These are phyloP conservation scores for Diuraphis noxia DNA, from an alignment of 1,140 invertebrate genomes.

Conservation along the genomic window DNA sequence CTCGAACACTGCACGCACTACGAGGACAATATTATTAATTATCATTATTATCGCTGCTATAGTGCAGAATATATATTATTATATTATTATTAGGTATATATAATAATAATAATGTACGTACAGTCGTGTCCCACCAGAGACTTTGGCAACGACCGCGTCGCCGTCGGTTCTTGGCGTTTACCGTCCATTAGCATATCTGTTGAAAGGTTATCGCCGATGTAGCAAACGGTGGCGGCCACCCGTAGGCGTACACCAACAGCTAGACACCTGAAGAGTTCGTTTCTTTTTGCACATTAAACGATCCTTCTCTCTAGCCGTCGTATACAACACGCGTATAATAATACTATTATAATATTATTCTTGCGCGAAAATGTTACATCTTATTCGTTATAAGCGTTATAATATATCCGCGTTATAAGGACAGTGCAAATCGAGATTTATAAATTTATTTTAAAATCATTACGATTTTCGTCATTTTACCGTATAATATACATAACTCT, in stretches of 20 bases:
- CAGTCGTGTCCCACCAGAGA: neutral
- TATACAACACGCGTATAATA: neutral
- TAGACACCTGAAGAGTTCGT: conserved; percentile 28
- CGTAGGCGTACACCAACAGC: neutral
- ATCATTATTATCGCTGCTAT: no score
- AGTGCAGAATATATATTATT: neutral
- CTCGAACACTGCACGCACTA: neutral
- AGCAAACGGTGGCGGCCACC: conserved; percentile 12
- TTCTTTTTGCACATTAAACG: neutral
- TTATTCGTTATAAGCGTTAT: neutral
- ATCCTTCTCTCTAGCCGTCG: neutral
- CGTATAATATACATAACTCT: no score
- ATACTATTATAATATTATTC: no score
- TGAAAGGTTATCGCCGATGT: conserved; percentile 44
- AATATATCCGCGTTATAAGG: neutral
- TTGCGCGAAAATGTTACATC: neutral
- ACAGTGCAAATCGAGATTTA: neutral
- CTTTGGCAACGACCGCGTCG: conserved; percentile 21
- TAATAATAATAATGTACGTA: neutral
- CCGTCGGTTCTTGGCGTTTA: conserved; percentile 35
- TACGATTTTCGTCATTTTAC: no score
- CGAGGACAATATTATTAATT: neutral
- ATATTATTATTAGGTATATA: no score
- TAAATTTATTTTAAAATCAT: no score
- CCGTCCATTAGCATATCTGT: conserved; percentile 47